Conservation (phyloP, 2,888 invertebrate genomes). For the Euproctis similis region DNA sequence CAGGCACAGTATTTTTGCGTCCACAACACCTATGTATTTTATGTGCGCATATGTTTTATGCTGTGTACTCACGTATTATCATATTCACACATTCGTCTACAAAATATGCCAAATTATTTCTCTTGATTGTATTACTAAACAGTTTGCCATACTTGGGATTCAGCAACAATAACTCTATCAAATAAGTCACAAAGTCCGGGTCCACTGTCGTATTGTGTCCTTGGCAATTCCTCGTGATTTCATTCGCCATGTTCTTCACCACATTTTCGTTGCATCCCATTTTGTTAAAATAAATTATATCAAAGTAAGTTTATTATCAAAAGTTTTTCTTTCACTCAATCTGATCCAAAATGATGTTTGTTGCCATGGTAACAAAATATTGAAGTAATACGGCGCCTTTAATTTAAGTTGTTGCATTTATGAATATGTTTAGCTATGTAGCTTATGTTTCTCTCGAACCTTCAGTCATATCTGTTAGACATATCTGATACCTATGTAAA, state of each 20-base stretch:
- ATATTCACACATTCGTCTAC: conserved; percentile 68
- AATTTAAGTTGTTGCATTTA: too few species aligned
- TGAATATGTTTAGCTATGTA: too few species aligned
- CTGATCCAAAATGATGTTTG: too few species aligned
- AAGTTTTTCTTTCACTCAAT: not conserved
- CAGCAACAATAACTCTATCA: conserved; percentile 68
- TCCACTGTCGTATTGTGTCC: conserved; percentile 51
- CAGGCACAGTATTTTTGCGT: too few species aligned
- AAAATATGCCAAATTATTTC: conserved; percentile 69
- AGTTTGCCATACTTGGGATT: conserved; percentile 75
- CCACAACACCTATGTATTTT: not conserved
- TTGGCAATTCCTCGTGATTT: conserved; percentile 73
- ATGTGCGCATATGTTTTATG: not conserved
- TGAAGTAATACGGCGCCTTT: too few species aligned
- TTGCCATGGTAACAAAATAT: conserved; percentile 4
- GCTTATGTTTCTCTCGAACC: too few species aligned
- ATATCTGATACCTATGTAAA: too few species aligned
- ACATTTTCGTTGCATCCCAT: conserved; percentile 69
- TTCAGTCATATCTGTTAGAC: too few species aligned
- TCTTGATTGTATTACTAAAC: conserved; percentile 56
- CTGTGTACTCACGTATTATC: conserved; percentile 62
- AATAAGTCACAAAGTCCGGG: conserved; percentile 68
- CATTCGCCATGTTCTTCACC: conserved; percentile 75
- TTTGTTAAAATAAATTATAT: conserved; percentile 6
- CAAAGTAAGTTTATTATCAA: conserved; percentile 2